Percentiles rank a stretch among this genome's conserved stretches.
Conservation (phyloP, 2,797 vertebrate genomes). For the Myotis daubentonii region DNA sequence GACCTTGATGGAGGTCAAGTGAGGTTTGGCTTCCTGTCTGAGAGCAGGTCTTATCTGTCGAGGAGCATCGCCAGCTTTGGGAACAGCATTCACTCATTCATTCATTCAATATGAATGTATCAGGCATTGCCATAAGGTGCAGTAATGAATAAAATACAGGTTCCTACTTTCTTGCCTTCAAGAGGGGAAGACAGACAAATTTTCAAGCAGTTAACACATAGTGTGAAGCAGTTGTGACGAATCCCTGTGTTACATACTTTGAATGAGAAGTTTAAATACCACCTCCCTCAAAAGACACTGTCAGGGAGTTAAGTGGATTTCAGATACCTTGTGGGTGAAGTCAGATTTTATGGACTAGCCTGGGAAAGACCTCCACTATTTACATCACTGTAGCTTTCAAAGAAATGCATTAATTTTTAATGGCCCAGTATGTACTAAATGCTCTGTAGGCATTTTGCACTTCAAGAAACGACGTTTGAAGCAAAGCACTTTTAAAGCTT, state of each 20-base stretch:
- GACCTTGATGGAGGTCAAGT: not conserved
- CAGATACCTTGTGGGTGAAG: not conserved
- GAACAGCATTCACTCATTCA: not conserved
- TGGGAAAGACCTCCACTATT: not conserved
- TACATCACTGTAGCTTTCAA: conserved; percentile 35
- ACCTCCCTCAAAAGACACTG: not conserved
- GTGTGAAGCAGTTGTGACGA: not conserved
- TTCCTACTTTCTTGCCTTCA: not conserved
- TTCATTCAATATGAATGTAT: not conserved
- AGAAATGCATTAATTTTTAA: conserved; percentile 31
- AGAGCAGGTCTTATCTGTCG: not conserved
- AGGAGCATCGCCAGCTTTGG: not conserved
- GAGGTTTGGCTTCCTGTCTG: not conserved
- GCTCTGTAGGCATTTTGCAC: not conserved
- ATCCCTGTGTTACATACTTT: not conserved
- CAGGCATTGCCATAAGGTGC: not conserved
- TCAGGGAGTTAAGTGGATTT: not conserved
- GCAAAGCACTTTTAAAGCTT: not conserved
- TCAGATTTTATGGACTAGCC: not conserved
- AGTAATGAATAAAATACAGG: not conserved
- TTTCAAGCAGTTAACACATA: not conserved
- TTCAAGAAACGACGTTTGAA: conserved; percentile 24
- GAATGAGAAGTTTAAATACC: not conserved
- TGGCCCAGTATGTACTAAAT: not conserved
- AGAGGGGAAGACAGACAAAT: not conserved